Evolutionary conservation across 30 jellyfish, hydroid and myxozoan genomes (phyloP), one percentile per base, ranked within the genome.

Genomic region (Turritopsis dohrnii): DNA sequence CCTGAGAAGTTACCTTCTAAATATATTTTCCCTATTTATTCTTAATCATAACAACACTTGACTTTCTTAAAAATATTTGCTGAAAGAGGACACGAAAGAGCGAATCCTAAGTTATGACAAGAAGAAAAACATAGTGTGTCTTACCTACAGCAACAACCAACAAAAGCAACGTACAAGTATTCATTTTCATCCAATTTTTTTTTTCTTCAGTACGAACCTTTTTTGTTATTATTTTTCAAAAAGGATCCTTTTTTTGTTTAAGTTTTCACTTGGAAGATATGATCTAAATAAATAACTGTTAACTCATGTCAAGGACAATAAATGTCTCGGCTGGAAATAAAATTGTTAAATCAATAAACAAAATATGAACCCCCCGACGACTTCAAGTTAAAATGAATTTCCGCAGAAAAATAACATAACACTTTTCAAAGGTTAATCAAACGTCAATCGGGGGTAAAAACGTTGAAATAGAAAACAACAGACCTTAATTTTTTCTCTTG

Each of bases 371-470:
- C 77, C 77, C 77, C 77, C 19, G 77, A 27, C 30, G 30, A 19
- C 30, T 23, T 27, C 30, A 69, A 8, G 28, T 69, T 7, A n/a
- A 69, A 23, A n/a, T 69, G 77, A 23, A 27, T 69, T 69, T 69
- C 77, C 77, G 77, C 30, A 27, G 31, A 69, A 69, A 7, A 69
- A 69, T 27, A 69, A 27, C 77, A 69, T 27, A 69, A 69, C 28
- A 69, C 77, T 69, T 69, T 27, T 69, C 19, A 69, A 41, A 69
- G 77, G 77, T 69, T 27, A 69, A 69, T 69, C 31, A 27, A 69
- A 69, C 19, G 30, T 69, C 8, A 69, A 69, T 23, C 77, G 77
- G 77, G 77, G 77, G 77, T 69, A 23, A 69, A 41, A 69, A 69
- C 30, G 77, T 69, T 69, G 77, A n/a, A 9, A 69, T 8, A 27